Evolutionary conservation across 2,113 vertebrate genomes (phyloP), one percentile per base, ranked within the genome.

Genomic region (Herpetotheres cachinnans): DNA sequence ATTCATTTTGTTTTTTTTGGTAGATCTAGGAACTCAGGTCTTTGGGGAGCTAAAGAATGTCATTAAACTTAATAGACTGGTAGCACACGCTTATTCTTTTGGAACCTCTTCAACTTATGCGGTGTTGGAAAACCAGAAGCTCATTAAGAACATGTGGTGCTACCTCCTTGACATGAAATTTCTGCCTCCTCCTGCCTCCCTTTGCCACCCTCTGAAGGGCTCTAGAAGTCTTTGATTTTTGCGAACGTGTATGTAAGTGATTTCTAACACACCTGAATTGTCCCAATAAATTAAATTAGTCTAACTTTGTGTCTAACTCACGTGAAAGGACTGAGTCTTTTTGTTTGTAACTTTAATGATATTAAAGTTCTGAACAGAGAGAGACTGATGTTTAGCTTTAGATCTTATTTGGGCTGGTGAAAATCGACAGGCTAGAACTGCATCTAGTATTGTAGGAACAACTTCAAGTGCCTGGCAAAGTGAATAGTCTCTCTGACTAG

Each of bases 231-330:
- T 44, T 47, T 81, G 44, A 50, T n/a, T 73, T 70, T 87, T 82
- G 36, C 1, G 9, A n/a, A 25, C 2, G 2, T 49, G 1, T 32
- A 7, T 30, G 5, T 59, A 54, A 74, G 19, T 74, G 2, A 50
- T 59, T 83, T 59, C 66, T 72, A 76, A 36, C 50, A 13, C 20
- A 70, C 36, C 40, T 61, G 50, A 74, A 40, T 84, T 71, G 30
- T 70, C 17, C 34, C 61, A 79, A 4, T 58, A 55, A 55, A 73
- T 47, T 27, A 13, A 59, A 42, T 72, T 56, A 30, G 19, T 19
- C 10, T 36, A 42, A 85, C 21, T 82, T 46, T 10, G 8, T 54
- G 34, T 81, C 10, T 29, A 65, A 38, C 36, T 55, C 16, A 26
- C 4, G n/a, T 49, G 34, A 50, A 74, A 95, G 30, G 59, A 27